Conservation (phyloP, 2,797 vertebrate species). For the Heterohyrax brucei region DNA sequence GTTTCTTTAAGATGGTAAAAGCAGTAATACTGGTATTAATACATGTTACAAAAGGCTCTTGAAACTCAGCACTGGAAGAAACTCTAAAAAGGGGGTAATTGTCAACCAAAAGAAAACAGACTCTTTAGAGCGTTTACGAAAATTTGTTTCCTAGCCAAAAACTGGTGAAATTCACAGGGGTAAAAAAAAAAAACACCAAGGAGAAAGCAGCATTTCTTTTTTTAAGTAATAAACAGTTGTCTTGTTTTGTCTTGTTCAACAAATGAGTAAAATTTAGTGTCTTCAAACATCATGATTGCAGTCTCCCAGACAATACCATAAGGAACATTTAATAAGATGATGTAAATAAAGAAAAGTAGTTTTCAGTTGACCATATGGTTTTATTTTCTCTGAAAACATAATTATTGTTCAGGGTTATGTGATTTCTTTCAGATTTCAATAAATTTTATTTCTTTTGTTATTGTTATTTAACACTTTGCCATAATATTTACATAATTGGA, state of each 20-base stretch:
- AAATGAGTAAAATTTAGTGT: slow-evolving; percentile 59
- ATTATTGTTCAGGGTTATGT: slow-evolving; percentile 69
- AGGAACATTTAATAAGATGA: slow-evolving; percentile 63
- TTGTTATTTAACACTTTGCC: slow-evolving; percentile 56
- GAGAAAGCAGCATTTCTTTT: background rate
- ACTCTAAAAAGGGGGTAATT: background rate
- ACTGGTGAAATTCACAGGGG: slow-evolving; percentile 1
- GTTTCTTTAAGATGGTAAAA: slow-evolving; percentile 3
- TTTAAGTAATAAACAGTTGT: slow-evolving; percentile 36
- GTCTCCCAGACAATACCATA: slow-evolving; percentile 71
- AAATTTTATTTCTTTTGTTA: slow-evolving; percentile 70
- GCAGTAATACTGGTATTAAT: background rate
- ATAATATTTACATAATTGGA: slow-evolving; percentile 9
- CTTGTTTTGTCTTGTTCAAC: slow-evolving; percentile 60
- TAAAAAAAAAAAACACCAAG: background rate
- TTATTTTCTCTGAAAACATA: slow-evolving; percentile 73
- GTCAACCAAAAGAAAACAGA: slow-evolving; percentile 34
- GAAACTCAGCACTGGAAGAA: background rate
- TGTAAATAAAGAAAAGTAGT: slow-evolving; percentile 68
- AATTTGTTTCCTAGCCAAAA: slow-evolving; percentile 38
- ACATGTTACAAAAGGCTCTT: background rate
- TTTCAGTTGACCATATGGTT: slow-evolving; percentile 79
- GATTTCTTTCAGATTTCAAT: slow-evolving; percentile 65
- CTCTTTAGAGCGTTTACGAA: background rate
- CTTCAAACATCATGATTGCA: slow-evolving; percentile 63